Evolutionary conservation across 1,140 invertebrate species (phyloP), one percentile per base, ranked within the genome.

Genomic region (Octopus bimaculoides): DNA sequence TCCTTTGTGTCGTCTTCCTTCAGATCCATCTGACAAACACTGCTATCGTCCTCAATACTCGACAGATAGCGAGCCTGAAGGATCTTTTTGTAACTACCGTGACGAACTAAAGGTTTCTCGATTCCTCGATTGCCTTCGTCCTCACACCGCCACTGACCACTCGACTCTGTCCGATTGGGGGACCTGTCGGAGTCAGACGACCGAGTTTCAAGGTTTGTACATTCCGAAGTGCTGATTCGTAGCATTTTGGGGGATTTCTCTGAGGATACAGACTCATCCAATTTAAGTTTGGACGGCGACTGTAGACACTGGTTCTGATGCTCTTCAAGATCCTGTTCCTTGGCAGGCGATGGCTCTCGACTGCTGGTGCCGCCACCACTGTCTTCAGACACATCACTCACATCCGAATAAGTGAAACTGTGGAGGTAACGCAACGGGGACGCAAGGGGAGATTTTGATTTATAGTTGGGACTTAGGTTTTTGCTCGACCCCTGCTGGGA

Each of bases 341-440:
- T 81, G 54, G 83, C 83, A 5, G 84, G 84, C 5, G 82, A 83
- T 69, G 82, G 82, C 75, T 85, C 84, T 69, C 84, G 75, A 77
- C 83, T 84, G 77, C 84, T 85, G 73, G 82, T 82, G 75, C 81
- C 80, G 56, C 82, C 84, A 75, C 84, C 82, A 78, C 81, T 82
- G 74, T 83, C 84, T 53, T 84, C 83, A 20, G 74, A 75, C 26
- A 75, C 74, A 52, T 75, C 74, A 75, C 74, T 75, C 5, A 75
- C 74, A 75, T 75, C 74, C 8, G 74, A 75, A 75, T 75, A 75
- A 52, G 41, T 41, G 26, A n/a, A 75, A 14, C 74, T 52, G 7
- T 75, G 52, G 12, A 75, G 52, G 41, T 75, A 71, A 14, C 66
- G 66, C 14, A 71, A 14, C 17, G 66, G 66, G 17, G 66, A 71